Conservation (phyloP, 1,140 invertebrate species). For the Bombus impatiens region DNA sequence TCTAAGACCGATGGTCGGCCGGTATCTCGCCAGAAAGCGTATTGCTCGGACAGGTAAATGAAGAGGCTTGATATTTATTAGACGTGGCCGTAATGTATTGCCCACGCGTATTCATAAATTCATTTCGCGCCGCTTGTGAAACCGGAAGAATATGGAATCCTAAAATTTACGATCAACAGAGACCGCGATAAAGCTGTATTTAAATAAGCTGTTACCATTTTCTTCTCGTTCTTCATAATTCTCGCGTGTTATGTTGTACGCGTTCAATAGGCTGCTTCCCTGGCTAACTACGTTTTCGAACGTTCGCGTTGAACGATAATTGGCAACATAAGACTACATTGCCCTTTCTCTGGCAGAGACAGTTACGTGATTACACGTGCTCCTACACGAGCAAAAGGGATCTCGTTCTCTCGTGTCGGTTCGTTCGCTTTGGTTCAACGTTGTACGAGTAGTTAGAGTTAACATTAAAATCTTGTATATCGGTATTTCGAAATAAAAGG, state of each 20-base stretch:
- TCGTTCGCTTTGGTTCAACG: background rate
- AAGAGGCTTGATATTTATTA: slow-evolving; percentile 55
- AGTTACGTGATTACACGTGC: slow-evolving; percentile 24
- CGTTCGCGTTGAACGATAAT: slow-evolving; percentile 33
- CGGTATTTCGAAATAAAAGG: too few relatives aligned
- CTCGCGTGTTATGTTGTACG: background rate
- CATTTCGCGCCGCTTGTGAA: slow-evolving; percentile 39
- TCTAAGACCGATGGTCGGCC: slow-evolving; percentile 42
- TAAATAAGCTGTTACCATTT: slow-evolving; percentile 51
- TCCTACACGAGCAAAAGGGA: background rate
- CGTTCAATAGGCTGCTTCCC: background rate
- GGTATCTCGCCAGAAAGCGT: slow-evolving; percentile 11
- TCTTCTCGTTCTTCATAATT: slow-evolving; percentile 6
- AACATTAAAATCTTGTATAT: background rate
- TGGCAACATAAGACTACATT: slow-evolving; percentile 23
- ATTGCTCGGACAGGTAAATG: slow-evolving; percentile 51
- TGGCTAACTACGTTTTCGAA: background rate
- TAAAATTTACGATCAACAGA: slow-evolving; percentile 42
- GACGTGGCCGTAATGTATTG: slow-evolving; percentile 47
- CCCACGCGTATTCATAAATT: slow-evolving; percentile 49
- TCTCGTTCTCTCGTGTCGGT: background rate
- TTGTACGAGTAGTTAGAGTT: background rate
- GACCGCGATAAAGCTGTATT: slow-evolving; percentile 30
- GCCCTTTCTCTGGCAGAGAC: background rate
- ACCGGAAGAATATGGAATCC: slow-evolving; percentile 51